Conservation (phyloP, 2,797 vertebrate species). For the Nannoperca australis region DNA sequence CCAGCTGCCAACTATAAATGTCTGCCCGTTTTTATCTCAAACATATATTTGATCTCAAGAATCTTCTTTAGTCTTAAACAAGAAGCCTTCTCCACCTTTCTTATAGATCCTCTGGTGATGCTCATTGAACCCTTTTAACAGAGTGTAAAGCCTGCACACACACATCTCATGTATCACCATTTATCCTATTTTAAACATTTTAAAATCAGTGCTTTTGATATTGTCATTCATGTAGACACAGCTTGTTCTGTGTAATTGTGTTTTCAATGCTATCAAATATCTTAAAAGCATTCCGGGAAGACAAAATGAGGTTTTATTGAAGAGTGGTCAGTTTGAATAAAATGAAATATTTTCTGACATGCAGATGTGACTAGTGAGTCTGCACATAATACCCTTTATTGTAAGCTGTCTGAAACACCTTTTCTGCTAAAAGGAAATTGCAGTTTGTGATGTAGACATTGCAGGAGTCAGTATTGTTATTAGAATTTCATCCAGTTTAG, state of each 20-base stretch:
- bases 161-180: neutral
- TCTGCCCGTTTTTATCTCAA: conserved; percentile 67
- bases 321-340: conserved; percentile 36
- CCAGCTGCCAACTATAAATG: conserved; percentile 69
- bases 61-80: conserved; percentile 55
- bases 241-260: conserved; percentile 32
- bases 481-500: conserved; percentile 31
- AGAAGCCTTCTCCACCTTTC: conserved; percentile 28
- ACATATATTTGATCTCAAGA: conserved; percentile 68
- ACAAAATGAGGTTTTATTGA: conserved; percentile 19
- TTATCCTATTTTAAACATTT: conserved; percentile 16
- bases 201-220: conserved; percentile 2
- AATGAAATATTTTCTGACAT: conserved; percentile 26
- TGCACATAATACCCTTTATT: conserved; percentile 25
- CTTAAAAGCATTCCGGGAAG: conserved; percentile 4
- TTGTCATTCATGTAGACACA: conserved; percentile 25
- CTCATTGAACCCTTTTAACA: conserved; percentile 29
- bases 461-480: conserved; percentile 16
- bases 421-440: conserved; percentile 22
- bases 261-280: conserved; percentile 14
- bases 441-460: conserved; percentile 34
- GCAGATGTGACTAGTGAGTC: conserved; percentile 3
- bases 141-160: conserved; percentile 4
- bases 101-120: conserved; percentile 18
- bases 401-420: conserved; percentile 13